These are phyloP conservation scores for Zapornia atra DNA, from an alignment of 2,113 vertebrate genomes.

Conservation along the genomic window DNA sequence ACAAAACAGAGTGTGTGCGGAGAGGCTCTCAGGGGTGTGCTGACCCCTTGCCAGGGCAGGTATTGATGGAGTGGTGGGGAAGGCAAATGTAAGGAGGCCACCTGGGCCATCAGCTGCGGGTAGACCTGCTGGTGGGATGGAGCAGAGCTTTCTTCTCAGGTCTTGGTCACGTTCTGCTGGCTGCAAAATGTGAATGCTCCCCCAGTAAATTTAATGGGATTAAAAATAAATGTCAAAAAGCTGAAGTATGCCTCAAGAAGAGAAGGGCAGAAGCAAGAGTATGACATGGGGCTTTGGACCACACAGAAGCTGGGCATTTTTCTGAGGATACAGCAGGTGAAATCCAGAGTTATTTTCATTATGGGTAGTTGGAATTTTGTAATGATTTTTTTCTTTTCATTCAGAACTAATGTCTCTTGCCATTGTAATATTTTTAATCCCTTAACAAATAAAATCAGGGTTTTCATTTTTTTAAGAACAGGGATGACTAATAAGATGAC, in stretches of 20 bases:
- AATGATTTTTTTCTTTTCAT: background rate
- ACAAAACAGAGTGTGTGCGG: accelerated
- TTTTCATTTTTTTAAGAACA: background rate
- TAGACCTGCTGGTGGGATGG: background rate
- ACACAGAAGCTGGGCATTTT: background rate
- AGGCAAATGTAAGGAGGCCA: background rate
- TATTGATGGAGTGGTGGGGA: background rate
- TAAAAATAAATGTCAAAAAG: background rate
- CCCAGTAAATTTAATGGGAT: background rate
- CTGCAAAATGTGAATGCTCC: background rate
- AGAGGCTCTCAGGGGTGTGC: accelerated
- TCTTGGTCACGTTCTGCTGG: background rate
- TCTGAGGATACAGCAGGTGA: background rate
- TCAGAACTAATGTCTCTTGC: background rate
- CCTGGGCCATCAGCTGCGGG: background rate
- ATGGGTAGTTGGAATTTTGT: background rate
- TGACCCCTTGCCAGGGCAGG: background rate
- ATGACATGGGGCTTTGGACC: background rate
- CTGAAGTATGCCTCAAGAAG: accelerated
- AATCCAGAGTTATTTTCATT: background rate
- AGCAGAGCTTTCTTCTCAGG: background rate
- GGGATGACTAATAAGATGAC: background rate
- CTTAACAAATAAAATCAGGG: background rate
- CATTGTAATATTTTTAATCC: background rate
- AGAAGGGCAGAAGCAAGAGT: background rate